Evolutionary conservation across 2,797 vertebrate genomes (phyloP).

Genomic region (Sebastes iracundus): DNA sequence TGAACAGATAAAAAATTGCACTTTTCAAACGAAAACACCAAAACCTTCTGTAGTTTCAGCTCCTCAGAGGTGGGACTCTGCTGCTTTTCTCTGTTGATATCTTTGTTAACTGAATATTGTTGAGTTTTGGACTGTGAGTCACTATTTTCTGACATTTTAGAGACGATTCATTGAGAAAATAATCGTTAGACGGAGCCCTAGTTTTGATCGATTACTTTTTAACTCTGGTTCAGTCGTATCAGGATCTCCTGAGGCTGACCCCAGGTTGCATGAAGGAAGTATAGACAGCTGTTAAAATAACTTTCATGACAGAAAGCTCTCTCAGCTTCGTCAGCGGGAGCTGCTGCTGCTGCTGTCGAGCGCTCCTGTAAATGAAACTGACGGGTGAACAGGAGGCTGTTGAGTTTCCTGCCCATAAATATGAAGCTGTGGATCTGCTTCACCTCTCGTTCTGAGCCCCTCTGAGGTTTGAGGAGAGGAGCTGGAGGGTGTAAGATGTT

Average conservation of each 20-base stretch:
- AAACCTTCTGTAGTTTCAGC: too few relatives aligned
- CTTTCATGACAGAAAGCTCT: background rate
- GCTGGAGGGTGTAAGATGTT: background rate
- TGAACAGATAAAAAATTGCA: too few relatives aligned
- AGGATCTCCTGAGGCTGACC: background rate
- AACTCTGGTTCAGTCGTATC: background rate
- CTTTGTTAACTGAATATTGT: background rate
- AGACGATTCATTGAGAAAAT: background rate
- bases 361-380: conserved; percentile 10
- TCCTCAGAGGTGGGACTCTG: background rate
- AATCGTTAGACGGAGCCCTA: background rate
- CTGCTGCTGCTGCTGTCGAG: background rate
- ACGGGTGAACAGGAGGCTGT: conserved; percentile 4
- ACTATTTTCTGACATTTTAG: background rate
- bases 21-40: too few relatives aligned
- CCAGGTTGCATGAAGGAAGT: background rate
- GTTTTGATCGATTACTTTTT: background rate
- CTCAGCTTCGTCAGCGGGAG: conserved; percentile 3
- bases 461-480: background rate
- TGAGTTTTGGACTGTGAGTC: background rate
- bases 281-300: conserved; percentile 25
- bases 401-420: conserved; percentile 16
- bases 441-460: background rate
- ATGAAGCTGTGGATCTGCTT: background rate
- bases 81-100: background rate